Percentiles rank a stretch among this genome's conserved stretches.
phyloP scores from a whole-genome alignment of 1,140 invertebrate species.

The Eulimnadia texana region DNA sequence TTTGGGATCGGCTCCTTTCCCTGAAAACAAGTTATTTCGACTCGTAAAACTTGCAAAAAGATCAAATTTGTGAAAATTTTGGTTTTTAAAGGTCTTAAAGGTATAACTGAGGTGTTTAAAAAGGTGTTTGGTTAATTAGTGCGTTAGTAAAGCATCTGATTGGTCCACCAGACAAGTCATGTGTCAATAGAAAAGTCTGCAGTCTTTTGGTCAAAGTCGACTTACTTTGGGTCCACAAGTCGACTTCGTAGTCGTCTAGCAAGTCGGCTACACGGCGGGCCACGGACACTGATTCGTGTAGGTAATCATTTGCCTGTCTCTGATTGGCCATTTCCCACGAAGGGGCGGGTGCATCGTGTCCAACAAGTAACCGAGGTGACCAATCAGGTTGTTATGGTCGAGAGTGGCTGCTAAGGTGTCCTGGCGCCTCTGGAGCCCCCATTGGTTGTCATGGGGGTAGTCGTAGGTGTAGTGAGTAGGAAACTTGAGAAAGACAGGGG shows the following conservation, averaged over 20 bases:
- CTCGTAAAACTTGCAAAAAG: neutral
- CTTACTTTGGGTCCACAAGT: slow-evolving; percentile 22
- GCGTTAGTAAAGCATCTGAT: too few relatives aligned
- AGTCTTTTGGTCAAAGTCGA: too few relatives aligned
- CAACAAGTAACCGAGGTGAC: slow-evolving; percentile 3
- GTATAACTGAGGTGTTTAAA: too few relatives aligned
- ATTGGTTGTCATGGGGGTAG: neutral
- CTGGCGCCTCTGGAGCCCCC: neutral
- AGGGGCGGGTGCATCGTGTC: neutral
- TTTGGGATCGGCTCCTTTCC: slow-evolving; percentile 30
- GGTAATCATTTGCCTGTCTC: slow-evolving; percentile 1
- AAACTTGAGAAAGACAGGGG: neutral
- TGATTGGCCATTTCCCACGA: neutral
- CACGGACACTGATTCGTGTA: slow-evolving; percentile 8
- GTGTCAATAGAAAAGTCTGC: too few relatives aligned
- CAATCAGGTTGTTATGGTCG: neutral
- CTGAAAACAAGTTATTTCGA: neutral
- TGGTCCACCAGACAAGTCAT: too few relatives aligned
- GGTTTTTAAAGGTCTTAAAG: neutral
- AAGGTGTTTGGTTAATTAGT: too few relatives aligned
- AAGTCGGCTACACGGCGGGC: slow-evolving; percentile 11
- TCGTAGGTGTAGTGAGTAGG: neutral
- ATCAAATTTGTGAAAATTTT: neutral
- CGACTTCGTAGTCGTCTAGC: slow-evolving; percentile 13
- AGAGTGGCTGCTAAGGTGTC: neutral